These are phyloP conservation scores for Muscicapa striata DNA, from an alignment of 2,797 vertebrate genomes.

Conservation along the genomic window DNA sequence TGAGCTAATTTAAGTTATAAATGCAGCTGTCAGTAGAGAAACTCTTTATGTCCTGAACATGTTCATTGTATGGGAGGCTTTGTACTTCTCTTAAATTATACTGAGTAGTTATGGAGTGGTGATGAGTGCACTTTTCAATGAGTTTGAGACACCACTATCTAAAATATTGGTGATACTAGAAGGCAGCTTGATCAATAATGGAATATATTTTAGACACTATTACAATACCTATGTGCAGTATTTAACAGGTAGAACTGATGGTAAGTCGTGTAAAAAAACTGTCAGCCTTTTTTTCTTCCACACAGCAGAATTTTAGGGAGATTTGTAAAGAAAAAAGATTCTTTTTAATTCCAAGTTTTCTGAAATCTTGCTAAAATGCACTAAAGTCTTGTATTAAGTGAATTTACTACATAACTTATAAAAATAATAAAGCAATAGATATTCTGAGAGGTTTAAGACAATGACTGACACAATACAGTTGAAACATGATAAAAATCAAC, in stretches of 20 bases:
- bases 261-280: not conserved
- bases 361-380: not conserved
- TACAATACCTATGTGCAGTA: not conserved
- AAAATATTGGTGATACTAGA: not conserved
- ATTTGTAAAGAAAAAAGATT: not conserved
- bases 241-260: not conserved
- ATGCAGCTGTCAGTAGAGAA: not conserved
- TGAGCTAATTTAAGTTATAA: not conserved
- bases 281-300: not conserved
- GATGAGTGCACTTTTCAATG: not conserved
- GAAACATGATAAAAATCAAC: not conserved
- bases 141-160: not conserved
- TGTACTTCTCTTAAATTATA: not conserved
- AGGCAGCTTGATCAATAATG: not conserved
- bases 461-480: not conserved
- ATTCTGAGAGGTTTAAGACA: not conserved
- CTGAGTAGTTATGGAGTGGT: not conserved
- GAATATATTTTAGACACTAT: not conserved
- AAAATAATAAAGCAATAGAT: not conserved
- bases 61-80: not conserved
- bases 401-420: not conserved
- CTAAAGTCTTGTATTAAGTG: not conserved
- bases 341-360: not conserved
- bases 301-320: not conserved
- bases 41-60: not conserved